phyloP scores from a whole-genome alignment of 2,797 vertebrate species.

The Smutsia temminckii region DNA sequence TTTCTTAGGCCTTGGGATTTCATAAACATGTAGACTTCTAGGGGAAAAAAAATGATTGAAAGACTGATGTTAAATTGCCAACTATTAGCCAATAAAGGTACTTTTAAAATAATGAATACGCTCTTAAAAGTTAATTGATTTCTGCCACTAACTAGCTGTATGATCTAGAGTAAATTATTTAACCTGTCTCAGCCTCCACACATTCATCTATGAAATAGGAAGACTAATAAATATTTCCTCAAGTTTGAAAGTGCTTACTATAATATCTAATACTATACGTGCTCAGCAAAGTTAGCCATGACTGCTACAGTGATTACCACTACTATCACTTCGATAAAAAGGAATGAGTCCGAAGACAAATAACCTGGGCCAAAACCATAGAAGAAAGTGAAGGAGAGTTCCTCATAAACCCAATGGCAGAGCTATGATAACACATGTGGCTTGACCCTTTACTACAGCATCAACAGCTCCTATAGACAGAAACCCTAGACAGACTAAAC shows the following conservation, averaged over 20 bases:
- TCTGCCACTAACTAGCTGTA: neutral
- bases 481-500: neutral
- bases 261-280: neutral
- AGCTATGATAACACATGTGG: neutral
- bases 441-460: neutral
- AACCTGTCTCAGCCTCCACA: neutral
- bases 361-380: neutral
- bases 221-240: neutral
- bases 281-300: neutral
- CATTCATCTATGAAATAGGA: neutral
- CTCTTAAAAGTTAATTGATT: slow-evolving; percentile 9
- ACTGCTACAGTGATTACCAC: neutral
- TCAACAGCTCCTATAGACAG: neutral
- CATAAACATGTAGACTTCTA: neutral
- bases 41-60: neutral
- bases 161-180: neutral
- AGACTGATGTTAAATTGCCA: neutral
- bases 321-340: neutral
- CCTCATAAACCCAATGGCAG: neutral
- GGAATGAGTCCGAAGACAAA: neutral
- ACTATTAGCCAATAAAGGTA: neutral
- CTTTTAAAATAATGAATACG: neutral
- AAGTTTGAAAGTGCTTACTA: neutral
- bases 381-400: neutral
- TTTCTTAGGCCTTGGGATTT: neutral